Evolutionary conservation across 2,113 vertebrate species (phyloP).

Genomic region (Ahaetulla prasina): DNA sequence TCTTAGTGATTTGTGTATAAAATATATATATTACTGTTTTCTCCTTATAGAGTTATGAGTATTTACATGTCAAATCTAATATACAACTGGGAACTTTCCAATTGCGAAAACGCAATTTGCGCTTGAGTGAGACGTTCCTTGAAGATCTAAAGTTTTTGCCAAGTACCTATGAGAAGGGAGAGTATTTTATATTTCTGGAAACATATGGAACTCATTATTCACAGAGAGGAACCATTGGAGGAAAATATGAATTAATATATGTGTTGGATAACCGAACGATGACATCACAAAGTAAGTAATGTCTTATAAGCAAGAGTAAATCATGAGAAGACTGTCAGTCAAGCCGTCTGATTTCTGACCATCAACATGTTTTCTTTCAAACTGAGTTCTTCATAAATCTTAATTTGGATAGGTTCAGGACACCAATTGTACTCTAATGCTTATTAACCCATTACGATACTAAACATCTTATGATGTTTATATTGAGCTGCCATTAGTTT

Average conservation of each 20-base stretch:
- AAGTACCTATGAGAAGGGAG: constrained; percentile 78
- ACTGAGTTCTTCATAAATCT: neutral
- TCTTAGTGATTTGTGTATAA: neutral
- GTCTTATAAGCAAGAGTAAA: neutral
- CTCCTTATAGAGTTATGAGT: constrained; percentile 60
- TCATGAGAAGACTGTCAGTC: neutral
- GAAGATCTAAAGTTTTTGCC: constrained; percentile 74
- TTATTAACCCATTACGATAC: too few species aligned
- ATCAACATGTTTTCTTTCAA: neutral
- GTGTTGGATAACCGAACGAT: constrained; percentile 78
- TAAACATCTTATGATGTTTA: neutral
- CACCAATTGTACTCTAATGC: neutral
- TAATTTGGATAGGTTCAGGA: neutral
- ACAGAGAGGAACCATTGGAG: constrained; percentile 77
- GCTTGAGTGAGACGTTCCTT: constrained; percentile 72
- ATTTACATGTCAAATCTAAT: constrained; percentile 77
- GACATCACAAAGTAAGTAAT: constrained; percentile 62
- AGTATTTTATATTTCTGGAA: constrained; percentile 89
- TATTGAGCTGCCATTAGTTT: neutral
- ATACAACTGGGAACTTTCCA: constrained; percentile 81
- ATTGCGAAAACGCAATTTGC: constrained; percentile 69
- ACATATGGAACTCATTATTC: constrained; percentile 90
- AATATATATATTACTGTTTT: neutral
- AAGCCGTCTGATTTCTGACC: neutral
- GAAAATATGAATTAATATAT: constrained; percentile 85